Evolutionary conservation across 2,797 vertebrate genomes (phyloP).

Genomic region (Morus bassanus): DNA sequence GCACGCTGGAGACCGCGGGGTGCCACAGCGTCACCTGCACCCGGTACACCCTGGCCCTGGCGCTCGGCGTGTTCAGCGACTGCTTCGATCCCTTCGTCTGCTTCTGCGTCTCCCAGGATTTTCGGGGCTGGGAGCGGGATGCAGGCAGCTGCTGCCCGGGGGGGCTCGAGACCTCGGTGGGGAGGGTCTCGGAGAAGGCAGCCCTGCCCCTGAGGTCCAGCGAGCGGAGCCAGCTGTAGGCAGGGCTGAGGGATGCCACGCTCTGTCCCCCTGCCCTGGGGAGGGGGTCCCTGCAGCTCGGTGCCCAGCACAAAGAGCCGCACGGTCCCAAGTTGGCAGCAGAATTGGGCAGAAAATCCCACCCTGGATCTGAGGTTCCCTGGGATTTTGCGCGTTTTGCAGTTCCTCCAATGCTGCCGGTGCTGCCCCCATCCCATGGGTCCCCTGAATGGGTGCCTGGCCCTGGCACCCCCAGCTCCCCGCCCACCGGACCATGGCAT

Average conservation of each 20-base stretch:
- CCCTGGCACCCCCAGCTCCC: accelerated
- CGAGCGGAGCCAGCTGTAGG: background rate
- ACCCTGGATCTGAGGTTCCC: background rate
- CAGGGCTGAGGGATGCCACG: too few species aligned
- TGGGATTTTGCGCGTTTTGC: background rate
- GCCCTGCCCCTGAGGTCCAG: constrained; percentile 17
- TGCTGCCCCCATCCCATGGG: accelerated
- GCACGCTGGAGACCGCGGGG: background rate
- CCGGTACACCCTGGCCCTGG: constrained; percentile 16
- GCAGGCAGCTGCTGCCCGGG: background rate
- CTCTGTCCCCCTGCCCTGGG: accelerated
- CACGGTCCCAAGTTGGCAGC: accelerated
- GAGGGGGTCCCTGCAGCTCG: background rate
- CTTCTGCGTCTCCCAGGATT: constrained; percentile 37
- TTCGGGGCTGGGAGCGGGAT: background rate
- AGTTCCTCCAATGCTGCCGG: background rate
- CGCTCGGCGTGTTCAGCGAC: constrained; percentile 40
- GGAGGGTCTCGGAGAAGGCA: background rate
- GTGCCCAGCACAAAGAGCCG: accelerated
- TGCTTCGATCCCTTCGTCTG: constrained; percentile 66
- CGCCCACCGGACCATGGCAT: accelerated
- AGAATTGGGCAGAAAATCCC: background rate
- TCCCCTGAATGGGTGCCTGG: background rate
- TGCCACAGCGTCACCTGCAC: background rate
- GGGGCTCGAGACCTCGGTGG: accelerated